Percentiles rank a stretch among this genome's conserved stretches.
Evolutionary conservation across 2,113 vertebrate species (phyloP).

Genomic region (Periophthalmodon schlosseri): DNA sequence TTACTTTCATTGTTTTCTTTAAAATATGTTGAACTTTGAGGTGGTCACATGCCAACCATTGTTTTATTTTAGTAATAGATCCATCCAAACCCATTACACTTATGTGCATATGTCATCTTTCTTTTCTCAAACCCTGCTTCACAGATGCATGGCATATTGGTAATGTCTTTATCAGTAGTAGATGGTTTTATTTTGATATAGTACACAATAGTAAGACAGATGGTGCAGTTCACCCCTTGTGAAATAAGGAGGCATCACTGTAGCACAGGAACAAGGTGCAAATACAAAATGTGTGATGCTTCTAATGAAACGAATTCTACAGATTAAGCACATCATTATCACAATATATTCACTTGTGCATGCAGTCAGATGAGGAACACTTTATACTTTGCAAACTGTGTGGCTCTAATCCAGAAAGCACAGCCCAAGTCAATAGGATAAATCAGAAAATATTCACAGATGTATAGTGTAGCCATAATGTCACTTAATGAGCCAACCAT

Average conservation of each 20-base stretch:
- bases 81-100: too few species aligned
- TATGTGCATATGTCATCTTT: too few species aligned
- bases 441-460: slow-evolving; percentile 59
- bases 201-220: slow-evolving; percentile 16
- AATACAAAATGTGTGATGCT: slow-evolving; percentile 75
- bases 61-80: too few species aligned
- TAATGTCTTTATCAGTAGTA: not conserved
- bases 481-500: slow-evolving; percentile 44
- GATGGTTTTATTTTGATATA: not conserved
- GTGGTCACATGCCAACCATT: too few species aligned
- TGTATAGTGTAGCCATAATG: slow-evolving; percentile 53
- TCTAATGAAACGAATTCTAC: slow-evolving; percentile 79
- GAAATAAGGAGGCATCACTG: slow-evolving; percentile 46
- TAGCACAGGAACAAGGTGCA: slow-evolving; percentile 72
- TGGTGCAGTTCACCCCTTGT: slow-evolving; percentile 37
- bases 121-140: too few species aligned
- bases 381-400: slow-evolving; percentile 72
- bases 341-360: slow-evolving; percentile 76
- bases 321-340: slow-evolving; percentile 80
- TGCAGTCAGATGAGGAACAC: slow-evolving; percentile 74
- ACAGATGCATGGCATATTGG: not conserved
- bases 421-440: slow-evolving; percentile 56
- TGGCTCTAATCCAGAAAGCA: slow-evolving; percentile 75
- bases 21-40: not conserved
- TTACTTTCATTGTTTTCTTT: slow-evolving; percentile 30